Conservation (phyloP, 2,113 vertebrate species). For the Podocnemis expansa region DNA sequence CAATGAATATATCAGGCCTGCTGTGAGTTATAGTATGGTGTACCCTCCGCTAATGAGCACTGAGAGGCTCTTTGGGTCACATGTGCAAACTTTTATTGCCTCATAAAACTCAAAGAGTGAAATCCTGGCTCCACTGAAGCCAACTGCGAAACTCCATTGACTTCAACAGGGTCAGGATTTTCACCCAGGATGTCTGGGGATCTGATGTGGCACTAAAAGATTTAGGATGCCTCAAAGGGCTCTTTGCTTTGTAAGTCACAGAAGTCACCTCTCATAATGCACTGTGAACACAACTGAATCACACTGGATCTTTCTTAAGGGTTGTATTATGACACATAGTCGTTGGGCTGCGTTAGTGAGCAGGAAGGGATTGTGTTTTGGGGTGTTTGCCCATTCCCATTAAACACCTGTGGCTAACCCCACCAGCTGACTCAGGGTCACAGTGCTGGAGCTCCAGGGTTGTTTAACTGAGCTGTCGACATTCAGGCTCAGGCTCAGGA, state of each 20-base stretch:
- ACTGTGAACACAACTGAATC: not conserved
- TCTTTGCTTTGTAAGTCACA: not conserved
- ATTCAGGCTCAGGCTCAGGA: not conserved
- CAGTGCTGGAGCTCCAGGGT: too few species aligned
- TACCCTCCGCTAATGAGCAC: not conserved
- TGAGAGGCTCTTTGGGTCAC: not conserved
- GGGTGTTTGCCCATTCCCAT: not conserved
- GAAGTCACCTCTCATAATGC: not conserved
- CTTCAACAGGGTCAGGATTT: not conserved
- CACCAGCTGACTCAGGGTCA: too few species aligned
- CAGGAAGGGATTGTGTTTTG: not conserved
- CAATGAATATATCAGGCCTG: not conserved
- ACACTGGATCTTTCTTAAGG: not conserved
- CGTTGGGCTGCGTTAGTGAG: not conserved
- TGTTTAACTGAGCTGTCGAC: not conserved
- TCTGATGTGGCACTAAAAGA: not conserved
- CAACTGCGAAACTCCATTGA: not conserved
- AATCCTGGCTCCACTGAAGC: not conserved
- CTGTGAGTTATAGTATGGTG: not conserved
- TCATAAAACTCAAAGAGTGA: not conserved
- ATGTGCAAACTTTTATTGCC: not conserved
- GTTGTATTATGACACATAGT: not conserved
- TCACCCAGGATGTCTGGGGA: not conserved
- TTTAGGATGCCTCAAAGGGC: not conserved
- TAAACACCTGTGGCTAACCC: not conserved